phyloP scores from a whole-genome alignment of 1,140 invertebrate genomes.

The Globodera rostochiensis region DNA sequence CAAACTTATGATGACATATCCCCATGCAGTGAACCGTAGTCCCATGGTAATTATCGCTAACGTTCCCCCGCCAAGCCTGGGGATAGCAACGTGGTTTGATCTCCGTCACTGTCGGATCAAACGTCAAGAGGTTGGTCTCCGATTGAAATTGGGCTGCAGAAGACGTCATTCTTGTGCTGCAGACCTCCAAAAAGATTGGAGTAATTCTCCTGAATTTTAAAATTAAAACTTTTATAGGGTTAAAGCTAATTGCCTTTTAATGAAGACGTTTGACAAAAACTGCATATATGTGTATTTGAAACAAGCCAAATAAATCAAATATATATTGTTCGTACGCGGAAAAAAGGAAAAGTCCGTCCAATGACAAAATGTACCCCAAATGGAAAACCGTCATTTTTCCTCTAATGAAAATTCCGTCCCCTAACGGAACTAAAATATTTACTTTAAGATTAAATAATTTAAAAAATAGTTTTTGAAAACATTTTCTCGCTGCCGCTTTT shows the following conservation, averaged over 20 bases:
- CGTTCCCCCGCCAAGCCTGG: conserved; percentile 76
- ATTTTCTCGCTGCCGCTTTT: too few relatives aligned
- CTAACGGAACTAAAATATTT: too few relatives aligned
- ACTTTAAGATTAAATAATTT: too few relatives aligned
- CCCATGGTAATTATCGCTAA: conserved; percentile 80
- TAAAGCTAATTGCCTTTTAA: not conserved
- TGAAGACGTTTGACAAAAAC: not conserved
- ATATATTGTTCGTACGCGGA: too few relatives aligned
- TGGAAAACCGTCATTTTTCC: too few relatives aligned
- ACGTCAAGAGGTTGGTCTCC: not conserved
- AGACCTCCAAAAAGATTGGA: not conserved
- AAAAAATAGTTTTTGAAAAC: too few relatives aligned
- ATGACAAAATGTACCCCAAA: too few relatives aligned
- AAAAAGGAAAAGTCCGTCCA: too few relatives aligned
- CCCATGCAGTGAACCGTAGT: conserved; percentile 73
- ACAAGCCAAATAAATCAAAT: too few relatives aligned
- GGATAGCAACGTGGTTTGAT: conserved; percentile 73
- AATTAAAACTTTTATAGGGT: not conserved
- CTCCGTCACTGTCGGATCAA: conserved; percentile 12
- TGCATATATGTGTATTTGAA: too few relatives aligned
- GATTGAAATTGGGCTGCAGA: not conserved
- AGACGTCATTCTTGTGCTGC: not conserved
- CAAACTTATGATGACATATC: not conserved
- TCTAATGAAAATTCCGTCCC: too few relatives aligned
- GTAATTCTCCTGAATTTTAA: not conserved